Conservation (phyloP, 2,797 vertebrate genomes). For the Bufotes viridis region DNA sequence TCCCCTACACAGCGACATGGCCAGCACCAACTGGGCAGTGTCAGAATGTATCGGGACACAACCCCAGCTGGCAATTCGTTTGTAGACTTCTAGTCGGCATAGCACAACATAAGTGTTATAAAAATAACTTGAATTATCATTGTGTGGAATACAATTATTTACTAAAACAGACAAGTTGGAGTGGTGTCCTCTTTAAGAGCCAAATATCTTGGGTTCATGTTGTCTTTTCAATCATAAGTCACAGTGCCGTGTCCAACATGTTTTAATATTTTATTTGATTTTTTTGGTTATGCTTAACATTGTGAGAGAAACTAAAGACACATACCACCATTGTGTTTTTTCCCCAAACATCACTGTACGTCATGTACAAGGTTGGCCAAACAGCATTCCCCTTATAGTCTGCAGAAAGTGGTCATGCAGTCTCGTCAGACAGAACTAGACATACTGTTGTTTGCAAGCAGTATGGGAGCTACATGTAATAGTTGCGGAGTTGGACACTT, state of each 20-base stretch:
- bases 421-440: background rate
- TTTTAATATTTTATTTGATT: constrained; percentile 23
- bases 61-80: no score
- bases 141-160: no score
- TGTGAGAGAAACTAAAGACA: background rate
- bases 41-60: no score
- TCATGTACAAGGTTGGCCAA: background rate
- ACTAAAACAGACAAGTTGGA: no score
- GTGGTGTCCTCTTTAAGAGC: no score
- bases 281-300: background rate
- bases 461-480: background rate
- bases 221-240: background rate
- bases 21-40: no score
- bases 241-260: background rate
- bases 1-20: no score
- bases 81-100: no score
- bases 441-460: constrained; percentile 44
- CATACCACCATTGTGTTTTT: background rate
- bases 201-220: background rate
- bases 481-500: background rate
- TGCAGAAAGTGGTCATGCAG: background rate
- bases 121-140: no score
- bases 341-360: background rate
- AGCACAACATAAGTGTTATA: no score
- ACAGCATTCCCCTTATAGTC: background rate